Evolutionary conservation across 1,140 invertebrate species (phyloP), one percentile per base, ranked within the genome.

Genomic region (Bombus breviceps): DNA sequence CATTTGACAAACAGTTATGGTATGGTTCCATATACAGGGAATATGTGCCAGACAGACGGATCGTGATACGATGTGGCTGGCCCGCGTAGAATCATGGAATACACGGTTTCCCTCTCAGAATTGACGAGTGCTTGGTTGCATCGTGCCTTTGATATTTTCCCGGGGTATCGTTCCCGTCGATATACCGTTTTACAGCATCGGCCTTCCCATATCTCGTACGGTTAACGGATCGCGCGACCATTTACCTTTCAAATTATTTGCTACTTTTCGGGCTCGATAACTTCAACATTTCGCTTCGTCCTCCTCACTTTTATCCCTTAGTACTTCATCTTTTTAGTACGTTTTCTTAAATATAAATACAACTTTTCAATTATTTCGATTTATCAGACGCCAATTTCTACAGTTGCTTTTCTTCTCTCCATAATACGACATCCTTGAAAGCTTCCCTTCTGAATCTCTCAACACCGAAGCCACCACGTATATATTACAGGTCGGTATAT

Each of bases 21-120:
- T 86, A 69, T 79, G 85, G 86, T 90, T 91, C 85, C 83, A 90
- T 91, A 89, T 88, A 89, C 39, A 64, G 84, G 88, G 78, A 82
- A 90, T 90, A 92, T 92, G 90, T 86, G 86, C 78, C 77, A 88
- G 75, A 85, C 79, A 90, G 91, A 84, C 89, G 86, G 88, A 91
- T 90, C 86, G 88, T 90, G 81, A 90, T 91, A 89, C 72, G 86
- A 87, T 87, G 88, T 91, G 86, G 82, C 86, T 92, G 91, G 88
- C 83, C 91, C 87, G 85, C 89, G 86, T 90, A 91, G 92, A 92
- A 92, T 90, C 92, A 85, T 89, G 81, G 81, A 89, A 93, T 94
- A 94, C 94, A 95, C 88, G 94, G 89, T 94, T 94, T 95, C 90
- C 93, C 94, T 95, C 92, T 95, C 93, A 94, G 92, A 93, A 94